Evolutionary conservation across 2,113 vertebrate species (phyloP).

Genomic region (Anoplopoma fimbria): DNA sequence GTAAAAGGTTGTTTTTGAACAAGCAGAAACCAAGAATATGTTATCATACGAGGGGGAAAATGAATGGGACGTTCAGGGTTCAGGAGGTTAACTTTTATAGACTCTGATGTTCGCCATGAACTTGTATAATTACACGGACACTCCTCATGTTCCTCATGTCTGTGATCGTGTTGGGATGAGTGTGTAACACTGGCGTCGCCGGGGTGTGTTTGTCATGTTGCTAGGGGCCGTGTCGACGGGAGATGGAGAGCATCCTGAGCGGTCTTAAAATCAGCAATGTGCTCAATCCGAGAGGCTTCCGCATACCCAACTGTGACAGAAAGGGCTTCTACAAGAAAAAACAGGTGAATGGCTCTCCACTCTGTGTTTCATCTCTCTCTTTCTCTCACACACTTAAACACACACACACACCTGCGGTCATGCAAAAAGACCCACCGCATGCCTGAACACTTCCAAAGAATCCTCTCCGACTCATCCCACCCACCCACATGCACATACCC

Average conservation of each 20-base stretch:
- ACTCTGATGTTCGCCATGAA: conserved; percentile 13
- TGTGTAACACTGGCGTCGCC: conserved; percentile 21
- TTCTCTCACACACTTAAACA: conserved; percentile 35
- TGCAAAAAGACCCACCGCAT: conserved; percentile 71
- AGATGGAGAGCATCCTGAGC: conserved; percentile 95
- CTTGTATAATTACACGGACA: background rate
- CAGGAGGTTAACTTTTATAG: background rate
- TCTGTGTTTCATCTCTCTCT: conserved; percentile 44
- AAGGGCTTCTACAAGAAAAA: conserved; percentile 99
- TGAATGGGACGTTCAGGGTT: background rate
- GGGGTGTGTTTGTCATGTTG: conserved; percentile 42
- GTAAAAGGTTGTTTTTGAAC: background rate
- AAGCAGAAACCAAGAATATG: background rate
- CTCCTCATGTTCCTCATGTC: conserved; percentile 14
- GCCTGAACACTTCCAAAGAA: conserved; percentile 75
- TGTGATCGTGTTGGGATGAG: conserved; percentile 15
- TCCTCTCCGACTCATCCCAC: conserved; percentile 68
- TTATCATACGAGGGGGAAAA: background rate
- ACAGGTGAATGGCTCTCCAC: conserved; percentile 86
- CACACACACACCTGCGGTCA: conserved; percentile 58
- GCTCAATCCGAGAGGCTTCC: conserved; percentile 90
- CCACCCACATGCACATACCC: conserved; percentile 64
- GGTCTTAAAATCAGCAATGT: conserved; percentile 91
- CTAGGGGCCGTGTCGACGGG: conserved; percentile 94
- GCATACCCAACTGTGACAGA: conserved; percentile 98